A percentile compares a stretch with the other conserved stretches of the same genome.
phyloP scores from a whole-genome alignment of 2,113 vertebrate species.

The Eidolon helvum region DNA sequence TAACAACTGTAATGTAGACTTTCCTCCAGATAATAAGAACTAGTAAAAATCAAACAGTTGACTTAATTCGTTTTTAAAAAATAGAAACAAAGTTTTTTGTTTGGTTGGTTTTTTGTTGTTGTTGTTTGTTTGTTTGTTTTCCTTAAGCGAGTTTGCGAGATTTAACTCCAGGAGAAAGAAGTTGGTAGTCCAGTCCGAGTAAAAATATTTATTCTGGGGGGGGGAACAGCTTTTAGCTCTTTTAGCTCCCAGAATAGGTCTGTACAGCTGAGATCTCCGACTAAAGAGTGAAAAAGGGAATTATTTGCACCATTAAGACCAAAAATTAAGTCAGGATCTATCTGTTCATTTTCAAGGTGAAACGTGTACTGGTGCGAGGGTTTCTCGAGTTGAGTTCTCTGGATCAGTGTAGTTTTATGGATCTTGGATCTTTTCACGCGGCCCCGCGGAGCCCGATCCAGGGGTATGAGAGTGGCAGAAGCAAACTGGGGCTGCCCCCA shows the following conservation, averaged over 20 bases:
- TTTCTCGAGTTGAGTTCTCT: background rate
- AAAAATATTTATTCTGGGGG: background rate
- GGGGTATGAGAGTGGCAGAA: background rate
- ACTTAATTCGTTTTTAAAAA: background rate
- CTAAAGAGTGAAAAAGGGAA: background rate
- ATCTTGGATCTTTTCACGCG: background rate
- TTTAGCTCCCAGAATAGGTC: background rate
- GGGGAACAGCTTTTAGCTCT: accelerated
- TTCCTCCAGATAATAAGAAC: background rate
- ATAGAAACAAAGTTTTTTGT: background rate
- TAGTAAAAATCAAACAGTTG: background rate
- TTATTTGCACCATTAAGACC: background rate
- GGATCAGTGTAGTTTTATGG: accelerated
- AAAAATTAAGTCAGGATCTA: background rate
- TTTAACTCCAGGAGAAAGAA: background rate
- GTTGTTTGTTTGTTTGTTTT: background rate
- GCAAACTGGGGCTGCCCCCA: background rate
- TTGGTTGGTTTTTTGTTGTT: no score
- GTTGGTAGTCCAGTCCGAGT: no score
- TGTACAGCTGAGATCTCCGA: background rate
- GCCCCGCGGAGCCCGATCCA: background rate
- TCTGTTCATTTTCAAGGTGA: background rate
- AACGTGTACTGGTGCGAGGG: background rate
- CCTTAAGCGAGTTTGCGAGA: background rate
- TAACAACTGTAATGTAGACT: background rate